Evolutionary conservation across 2,888 invertebrate species (phyloP).

Genomic region (Rhingia rostrata): DNA sequence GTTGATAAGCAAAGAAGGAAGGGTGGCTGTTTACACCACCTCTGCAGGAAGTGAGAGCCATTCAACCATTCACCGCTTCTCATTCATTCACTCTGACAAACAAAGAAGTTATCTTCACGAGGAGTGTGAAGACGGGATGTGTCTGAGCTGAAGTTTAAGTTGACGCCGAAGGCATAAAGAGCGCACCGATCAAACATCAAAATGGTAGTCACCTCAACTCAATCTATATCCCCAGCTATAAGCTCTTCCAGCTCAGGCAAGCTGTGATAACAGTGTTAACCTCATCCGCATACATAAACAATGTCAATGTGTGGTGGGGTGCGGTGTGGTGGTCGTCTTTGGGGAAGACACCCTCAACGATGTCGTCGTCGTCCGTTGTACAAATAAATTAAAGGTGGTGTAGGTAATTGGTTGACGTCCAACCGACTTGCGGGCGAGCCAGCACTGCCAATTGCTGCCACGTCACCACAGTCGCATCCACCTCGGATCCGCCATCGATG

Average conservation of each 20-base stretch:
- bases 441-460: slow-evolving; percentile 52
- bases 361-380: not conserved
- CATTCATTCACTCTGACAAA: slow-evolving; percentile 30
- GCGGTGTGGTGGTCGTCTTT: slow-evolving; percentile 7
- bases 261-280: slow-evolving; percentile 12
- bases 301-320: not conserved
- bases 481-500: not conserved
- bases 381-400: slow-evolving; percentile 53
- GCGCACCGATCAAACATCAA: slow-evolving; percentile 18
- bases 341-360: not conserved
- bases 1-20: slow-evolving; percentile 49
- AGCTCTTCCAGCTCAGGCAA: slow-evolving; percentile 9
- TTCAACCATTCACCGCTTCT: slow-evolving; percentile 50
- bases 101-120: slow-evolving; percentile 8
- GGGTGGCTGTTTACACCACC: slow-evolving; percentile 10
- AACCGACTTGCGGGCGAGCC: slow-evolving; percentile 53
- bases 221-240: slow-evolving; percentile 4
- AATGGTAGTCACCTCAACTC: not conserved
- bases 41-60: slow-evolving; percentile 54
- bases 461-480: slow-evolving; percentile 47
- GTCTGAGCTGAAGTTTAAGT: not conserved
- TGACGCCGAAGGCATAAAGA: not conserved
- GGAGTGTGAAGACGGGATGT: slow-evolving; percentile 32
- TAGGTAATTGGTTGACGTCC: slow-evolving; percentile 68
- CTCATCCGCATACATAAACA: slow-evolving; percentile 3